These are phyloP conservation scores for Drosophila eugracilis DNA, from an alignment of 1,140 invertebrate species.

Conservation along the genomic window DNA sequence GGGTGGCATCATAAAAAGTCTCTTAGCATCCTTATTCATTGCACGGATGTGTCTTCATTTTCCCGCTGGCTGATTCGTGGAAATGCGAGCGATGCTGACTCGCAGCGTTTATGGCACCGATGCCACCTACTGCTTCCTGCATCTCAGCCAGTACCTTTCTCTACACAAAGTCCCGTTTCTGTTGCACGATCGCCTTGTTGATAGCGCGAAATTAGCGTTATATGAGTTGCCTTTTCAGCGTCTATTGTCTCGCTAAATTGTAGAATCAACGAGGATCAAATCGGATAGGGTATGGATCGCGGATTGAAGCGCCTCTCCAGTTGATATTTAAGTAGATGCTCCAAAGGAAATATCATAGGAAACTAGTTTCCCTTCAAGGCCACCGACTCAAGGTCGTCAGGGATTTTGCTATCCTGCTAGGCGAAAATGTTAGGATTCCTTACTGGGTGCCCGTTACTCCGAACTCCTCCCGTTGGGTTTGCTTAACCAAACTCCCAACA, in stretches of 20 bases:
- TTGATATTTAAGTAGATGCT: background rate
- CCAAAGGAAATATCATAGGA: background rate
- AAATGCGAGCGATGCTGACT: constrained; percentile 52
- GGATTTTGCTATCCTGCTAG: constrained; percentile 51
- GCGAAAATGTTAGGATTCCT: constrained; percentile 46
- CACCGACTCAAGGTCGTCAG: constrained; percentile 21
- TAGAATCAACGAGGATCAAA: constrained; percentile 58
- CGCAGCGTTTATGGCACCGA: constrained; percentile 52
- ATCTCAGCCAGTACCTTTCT: constrained; percentile 2
- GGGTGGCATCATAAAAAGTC: constrained; percentile 80
- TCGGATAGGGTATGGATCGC: constrained; percentile 6
- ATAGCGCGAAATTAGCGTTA: constrained; percentile 78
- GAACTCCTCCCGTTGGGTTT: constrained; percentile 69
- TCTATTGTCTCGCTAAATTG: constrained; percentile 63
- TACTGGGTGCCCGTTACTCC: constrained; percentile 26
- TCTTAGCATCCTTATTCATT: constrained; percentile 76
- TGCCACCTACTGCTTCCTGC: constrained; percentile 70
- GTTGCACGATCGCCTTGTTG: constrained; percentile 51
- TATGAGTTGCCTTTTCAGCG: constrained; percentile 72
- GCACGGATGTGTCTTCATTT: constrained; percentile 41
- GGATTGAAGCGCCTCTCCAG: constrained; percentile 4
- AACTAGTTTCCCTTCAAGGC: constrained; percentile 14
- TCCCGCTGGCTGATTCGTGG: constrained; percentile 52
- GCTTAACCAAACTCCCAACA: constrained; percentile 65
- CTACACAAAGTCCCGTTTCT: background rate